Evolutionary conservation across 2,888 invertebrate genomes (phyloP).

Genomic region (Dimorphilus gyrociliatus): DNA sequence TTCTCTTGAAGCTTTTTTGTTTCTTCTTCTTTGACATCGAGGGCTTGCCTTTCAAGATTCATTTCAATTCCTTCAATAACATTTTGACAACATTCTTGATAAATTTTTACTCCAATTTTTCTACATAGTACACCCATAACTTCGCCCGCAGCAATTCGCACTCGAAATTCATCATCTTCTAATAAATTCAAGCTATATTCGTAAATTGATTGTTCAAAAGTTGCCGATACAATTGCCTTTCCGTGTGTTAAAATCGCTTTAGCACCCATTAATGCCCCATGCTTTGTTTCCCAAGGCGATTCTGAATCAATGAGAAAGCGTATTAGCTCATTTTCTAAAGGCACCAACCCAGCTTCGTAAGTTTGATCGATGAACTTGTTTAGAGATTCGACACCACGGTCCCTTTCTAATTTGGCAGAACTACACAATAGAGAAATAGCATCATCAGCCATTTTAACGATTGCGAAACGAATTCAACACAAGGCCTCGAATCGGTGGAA

Average conservation of each 20-base stretch:
- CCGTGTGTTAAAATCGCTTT: slow-evolving; percentile 24
- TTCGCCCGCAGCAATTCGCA: slow-evolving; percentile 39
- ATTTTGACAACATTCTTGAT: slow-evolving; percentile 23
- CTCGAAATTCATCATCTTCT: slow-evolving; percentile 38
- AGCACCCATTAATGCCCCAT: slow-evolving; percentile 36
- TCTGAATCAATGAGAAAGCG: slow-evolving; percentile 15
- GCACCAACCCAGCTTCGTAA: slow-evolving; percentile 9
- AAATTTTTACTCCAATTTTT: slow-evolving; percentile 32
- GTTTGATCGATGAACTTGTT: slow-evolving; percentile 9
- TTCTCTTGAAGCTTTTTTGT: slow-evolving; percentile 20
- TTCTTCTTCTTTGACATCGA: slow-evolving; percentile 12
- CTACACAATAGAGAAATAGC: slow-evolving; percentile 23
- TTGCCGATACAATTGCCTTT: slow-evolving; percentile 16
- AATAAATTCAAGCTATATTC: slow-evolving; percentile 23
- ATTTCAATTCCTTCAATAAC: slow-evolving; percentile 35
- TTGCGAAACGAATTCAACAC: too few species aligned
- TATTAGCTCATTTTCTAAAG: slow-evolving; percentile 16
- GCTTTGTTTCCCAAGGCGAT: slow-evolving; percentile 37
- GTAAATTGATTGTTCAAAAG: slow-evolving; percentile 21
- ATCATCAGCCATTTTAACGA: too few species aligned
- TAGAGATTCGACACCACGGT: slow-evolving; percentile 24
- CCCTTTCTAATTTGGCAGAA: slow-evolving; percentile 31
- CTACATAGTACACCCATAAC: slow-evolving; percentile 38
- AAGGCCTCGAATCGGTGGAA: too few species aligned
- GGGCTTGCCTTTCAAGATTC: slow-evolving; percentile 36